A percentile compares a stretch with the other conserved stretches of the same genome.
Conservation (phyloP, 64 coral and sea anemone species). For the Montipora sp. region DNA sequence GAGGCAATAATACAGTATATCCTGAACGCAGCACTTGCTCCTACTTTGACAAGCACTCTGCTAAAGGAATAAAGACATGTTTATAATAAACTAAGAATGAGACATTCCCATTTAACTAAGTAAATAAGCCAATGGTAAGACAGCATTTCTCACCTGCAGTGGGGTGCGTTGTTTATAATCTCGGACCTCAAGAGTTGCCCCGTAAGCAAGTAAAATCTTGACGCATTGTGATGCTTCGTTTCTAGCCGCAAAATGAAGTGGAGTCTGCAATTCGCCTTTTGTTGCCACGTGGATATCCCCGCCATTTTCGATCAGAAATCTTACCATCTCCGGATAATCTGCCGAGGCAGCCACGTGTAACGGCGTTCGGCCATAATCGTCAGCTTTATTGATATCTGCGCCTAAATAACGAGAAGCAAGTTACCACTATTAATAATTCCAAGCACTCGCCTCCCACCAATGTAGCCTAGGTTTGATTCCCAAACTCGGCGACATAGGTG, state of each 20-base stretch:
- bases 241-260: constrained; percentile 82
- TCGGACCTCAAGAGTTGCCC: constrained; percentile 60
- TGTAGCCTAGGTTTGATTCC: too few relatives aligned
- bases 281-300: constrained; percentile 58
- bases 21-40: too few relatives aligned
- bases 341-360: constrained; percentile 71
- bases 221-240: constrained; percentile 75
- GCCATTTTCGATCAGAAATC: constrained; percentile 67
- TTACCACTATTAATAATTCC: neutral
- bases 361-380: constrained; percentile 72
- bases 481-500: too few relatives aligned
- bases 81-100: too few relatives aligned
- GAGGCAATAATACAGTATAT: neutral
- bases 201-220: constrained; percentile 71
- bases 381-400: constrained; percentile 63
- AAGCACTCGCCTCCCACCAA: neutral
- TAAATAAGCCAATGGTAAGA: neutral
- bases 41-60: too few relatives aligned
- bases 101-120: neutral
- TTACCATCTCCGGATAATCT: constrained; percentile 83
- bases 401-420: constrained; percentile 29
- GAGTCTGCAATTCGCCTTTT: constrained; percentile 71
- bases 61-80: too few relatives aligned
- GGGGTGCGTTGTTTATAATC: constrained; percentile 86
- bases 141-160: constrained; percentile 51